Evolutionary conservation across 2,888 invertebrate genomes (phyloP), one percentile per base, ranked within the genome.

Genomic region (Diploptera punctata): DNA sequence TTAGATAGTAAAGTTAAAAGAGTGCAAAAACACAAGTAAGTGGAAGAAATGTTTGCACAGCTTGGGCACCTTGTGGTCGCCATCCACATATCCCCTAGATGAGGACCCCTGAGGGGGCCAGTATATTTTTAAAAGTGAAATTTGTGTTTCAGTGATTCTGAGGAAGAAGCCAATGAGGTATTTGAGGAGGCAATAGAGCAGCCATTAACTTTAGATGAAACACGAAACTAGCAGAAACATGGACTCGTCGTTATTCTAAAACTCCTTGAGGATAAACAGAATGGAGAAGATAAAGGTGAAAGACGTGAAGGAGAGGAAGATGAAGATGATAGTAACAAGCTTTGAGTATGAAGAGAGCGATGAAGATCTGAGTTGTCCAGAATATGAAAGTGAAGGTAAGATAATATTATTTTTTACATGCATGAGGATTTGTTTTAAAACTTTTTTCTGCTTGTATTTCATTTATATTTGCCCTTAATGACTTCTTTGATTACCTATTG

Each of bases 111-210:
- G n/a, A n/a, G n/a, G n/a, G n/a, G n/a, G n/a, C n/a, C n/a, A n/a
- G n/a, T n/a, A n/a, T n/a, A n/a, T n/a, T n/a, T n/a, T n/a, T n/a
- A n/a, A n/a, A n/a, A n/a, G n/a, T n/a, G n/a, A n/a, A n/a, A 33
- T 33, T 33, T 49, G 49, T 68, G 16, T 26, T 75, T 73, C 61
- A 79, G 80, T 61, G 80, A 79, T 74, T 79, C 79, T 68, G 80
- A 78, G 9, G 90, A 89, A 73, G 89, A 89, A 74, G 78, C 78
- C 21, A 77, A 79, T 68, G 90, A 89, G 78, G 87, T 87, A 21
- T 90, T 87, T 78, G 90, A 91, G 79, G 91, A 91, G 80, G 90
- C 90, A 5, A 85, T 90, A 76, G 90, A 90, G 76, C 87, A 87
- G 76, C 87, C 87, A 4, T 80, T 87, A 52, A 88, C 88, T n/a